phyloP scores from a whole-genome alignment of 2,888 invertebrate species.

The Endotricha flammealis region DNA sequence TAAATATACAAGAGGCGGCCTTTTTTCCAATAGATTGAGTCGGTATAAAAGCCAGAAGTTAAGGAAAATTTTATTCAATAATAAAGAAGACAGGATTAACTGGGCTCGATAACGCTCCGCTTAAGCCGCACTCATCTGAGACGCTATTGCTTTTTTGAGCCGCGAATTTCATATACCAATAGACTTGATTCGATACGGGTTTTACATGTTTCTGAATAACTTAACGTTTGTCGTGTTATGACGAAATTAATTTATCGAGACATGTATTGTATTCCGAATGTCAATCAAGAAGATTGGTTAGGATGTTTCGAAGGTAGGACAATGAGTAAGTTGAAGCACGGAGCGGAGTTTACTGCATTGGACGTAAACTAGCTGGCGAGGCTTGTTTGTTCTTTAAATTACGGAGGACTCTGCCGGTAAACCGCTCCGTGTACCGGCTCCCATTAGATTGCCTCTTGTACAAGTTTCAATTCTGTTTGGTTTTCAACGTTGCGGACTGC shows the following conservation, averaged over 20 bases:
- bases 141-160: conserved; percentile 54
- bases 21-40: conserved; percentile 56
- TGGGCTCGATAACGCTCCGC: conserved; percentile 61
- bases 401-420: conserved; percentile 44
- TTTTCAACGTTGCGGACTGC: conserved; percentile 36
- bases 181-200: conserved; percentile 32
- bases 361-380: conserved; percentile 38
- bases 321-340: conserved; percentile 45
- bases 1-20: conserved; percentile 26
- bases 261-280: no score
- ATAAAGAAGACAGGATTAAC: conserved; percentile 65
- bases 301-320: no score
- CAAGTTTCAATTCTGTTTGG: conserved; percentile 56
- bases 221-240: no score
- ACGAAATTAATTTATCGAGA: no score
- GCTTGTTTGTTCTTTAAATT: conserved; percentile 64
- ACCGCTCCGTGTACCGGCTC: conserved; percentile 42
- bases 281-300: no score
- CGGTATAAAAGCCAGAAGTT: conserved; percentile 43
- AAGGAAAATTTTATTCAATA: conserved; percentile 65
- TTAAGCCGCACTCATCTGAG: conserved; percentile 56
- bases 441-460: conserved; percentile 47
- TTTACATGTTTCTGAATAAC: no score
- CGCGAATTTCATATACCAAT: conserved; percentile 44
- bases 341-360: conserved; percentile 49